Evolutionary conservation across 2,797 vertebrate species (phyloP).

Genomic region (Girardinus metallicus): DNA sequence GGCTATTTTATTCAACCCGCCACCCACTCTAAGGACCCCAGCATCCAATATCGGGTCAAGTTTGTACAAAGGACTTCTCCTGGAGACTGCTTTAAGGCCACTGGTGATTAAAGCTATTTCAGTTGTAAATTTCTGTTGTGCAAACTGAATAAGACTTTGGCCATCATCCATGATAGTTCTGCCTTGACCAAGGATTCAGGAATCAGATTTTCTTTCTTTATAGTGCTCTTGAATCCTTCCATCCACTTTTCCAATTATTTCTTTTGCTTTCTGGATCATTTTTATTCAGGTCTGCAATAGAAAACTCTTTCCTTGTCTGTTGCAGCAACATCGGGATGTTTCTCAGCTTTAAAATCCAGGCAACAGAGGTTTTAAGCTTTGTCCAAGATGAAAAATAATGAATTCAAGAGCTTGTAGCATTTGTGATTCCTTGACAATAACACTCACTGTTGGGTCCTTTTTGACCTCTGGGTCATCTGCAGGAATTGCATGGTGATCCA

Average conservation of each 20-base stretch:
- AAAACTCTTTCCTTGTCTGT: neutral
- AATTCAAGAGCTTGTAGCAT: neutral
- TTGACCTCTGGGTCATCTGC: constrained; percentile 15
- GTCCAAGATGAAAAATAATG: neutral
- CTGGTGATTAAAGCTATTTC: too few species aligned
- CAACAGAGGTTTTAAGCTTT: neutral
- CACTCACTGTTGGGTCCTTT: neutral
- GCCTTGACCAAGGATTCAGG: neutral
- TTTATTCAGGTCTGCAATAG: neutral
- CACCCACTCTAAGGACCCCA: neutral
- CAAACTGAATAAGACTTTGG: neutral
- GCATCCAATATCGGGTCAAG: neutral
- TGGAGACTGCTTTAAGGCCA: neutral
- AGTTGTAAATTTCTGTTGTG: neutral
- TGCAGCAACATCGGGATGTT: too few species aligned
- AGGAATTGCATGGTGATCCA: neutral
- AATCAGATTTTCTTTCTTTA: neutral
- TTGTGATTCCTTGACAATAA: neutral
- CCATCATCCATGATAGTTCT: too few species aligned
- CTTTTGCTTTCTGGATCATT: neutral
- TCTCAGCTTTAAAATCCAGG: neutral
- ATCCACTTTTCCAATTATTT: neutral
- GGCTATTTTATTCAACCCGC: too few species aligned
- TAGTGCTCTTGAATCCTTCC: neutral
- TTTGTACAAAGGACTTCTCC: neutral